Percentiles rank a stretch among this genome's conserved stretches.
Conservation (phyloP, 2,113 vertebrate genomes). For the Brachypodius melanocephalos region DNA sequence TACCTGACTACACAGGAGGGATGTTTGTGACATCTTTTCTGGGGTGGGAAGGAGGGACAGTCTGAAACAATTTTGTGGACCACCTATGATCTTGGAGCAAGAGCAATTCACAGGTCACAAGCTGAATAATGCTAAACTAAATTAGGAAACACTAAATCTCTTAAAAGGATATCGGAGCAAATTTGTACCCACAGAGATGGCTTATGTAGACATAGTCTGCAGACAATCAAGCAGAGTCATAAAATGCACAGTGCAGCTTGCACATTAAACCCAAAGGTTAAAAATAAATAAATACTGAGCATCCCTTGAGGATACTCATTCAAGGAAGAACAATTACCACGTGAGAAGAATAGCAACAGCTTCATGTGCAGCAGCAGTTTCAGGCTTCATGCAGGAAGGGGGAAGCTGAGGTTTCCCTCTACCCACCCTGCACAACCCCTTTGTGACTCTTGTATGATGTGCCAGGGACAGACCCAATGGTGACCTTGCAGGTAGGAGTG, state of each 20-base stretch:
- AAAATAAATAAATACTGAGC: background rate
- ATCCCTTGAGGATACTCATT: background rate
- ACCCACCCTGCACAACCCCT: fast-evolving
- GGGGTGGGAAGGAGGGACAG: fast-evolving
- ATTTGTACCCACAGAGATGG: background rate
- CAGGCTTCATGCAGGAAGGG: background rate
- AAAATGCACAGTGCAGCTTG: background rate
- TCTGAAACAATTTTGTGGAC: background rate
- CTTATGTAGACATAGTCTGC: background rate
- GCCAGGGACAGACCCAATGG: background rate
- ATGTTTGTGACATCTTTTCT: background rate
- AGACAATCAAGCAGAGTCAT: background rate
- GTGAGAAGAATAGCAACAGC: background rate
- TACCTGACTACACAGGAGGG: background rate
- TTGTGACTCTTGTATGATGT: background rate
- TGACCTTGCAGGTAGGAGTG: fast-evolving
- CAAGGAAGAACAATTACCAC: background rate
- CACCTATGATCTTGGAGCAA: background rate
- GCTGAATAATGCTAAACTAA: background rate
- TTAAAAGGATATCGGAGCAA: background rate
- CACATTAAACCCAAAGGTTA: background rate
- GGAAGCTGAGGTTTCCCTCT: background rate
- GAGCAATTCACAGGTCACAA: background rate
- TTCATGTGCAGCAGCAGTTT: background rate
- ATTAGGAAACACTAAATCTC: background rate